phyloP scores from a whole-genome alignment of 2,797 vertebrate species.

The Lindbergichthys nudifrons region DNA sequence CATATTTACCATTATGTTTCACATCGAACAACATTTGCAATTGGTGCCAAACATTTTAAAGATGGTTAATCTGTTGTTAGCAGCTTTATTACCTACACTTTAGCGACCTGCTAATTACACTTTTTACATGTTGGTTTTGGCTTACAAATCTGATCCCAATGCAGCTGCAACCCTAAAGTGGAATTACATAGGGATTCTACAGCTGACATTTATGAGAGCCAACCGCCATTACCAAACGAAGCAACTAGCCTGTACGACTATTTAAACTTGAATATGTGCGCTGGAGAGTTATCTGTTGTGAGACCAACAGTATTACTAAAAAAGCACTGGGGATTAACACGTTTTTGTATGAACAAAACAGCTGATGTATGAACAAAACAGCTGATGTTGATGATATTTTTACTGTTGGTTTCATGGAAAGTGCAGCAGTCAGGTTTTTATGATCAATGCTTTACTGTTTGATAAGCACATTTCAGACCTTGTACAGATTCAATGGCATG shows the following conservation, averaged over 20 bases:
- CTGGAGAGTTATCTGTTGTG: neutral
- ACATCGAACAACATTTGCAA: neutral
- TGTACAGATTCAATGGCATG: constrained; percentile 6
- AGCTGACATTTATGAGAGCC: too few relatives aligned
- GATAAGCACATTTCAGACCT: constrained; percentile 9
- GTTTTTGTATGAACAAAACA: neutral
- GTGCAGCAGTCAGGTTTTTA: constrained; percentile 10
- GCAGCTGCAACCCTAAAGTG: too few relatives aligned
- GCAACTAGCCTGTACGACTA: neutral
- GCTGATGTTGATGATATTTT: neutral
- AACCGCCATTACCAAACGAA: too few relatives aligned
- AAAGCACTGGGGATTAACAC: neutral
- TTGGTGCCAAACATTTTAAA: neutral
- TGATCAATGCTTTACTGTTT: constrained; percentile 31
- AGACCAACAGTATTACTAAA: neutral
- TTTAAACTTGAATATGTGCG: neutral
- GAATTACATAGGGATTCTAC: too few relatives aligned
- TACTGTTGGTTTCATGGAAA: constrained; percentile 17
- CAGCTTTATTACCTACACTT: neutral
- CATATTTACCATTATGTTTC: constrained; percentile 5
- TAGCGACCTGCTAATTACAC: too few relatives aligned
- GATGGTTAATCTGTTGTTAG: neutral
- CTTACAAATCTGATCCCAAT: too few relatives aligned
- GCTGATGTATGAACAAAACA: too few relatives aligned
- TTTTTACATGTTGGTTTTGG: too few relatives aligned